Evolutionary conservation across 2,113 vertebrate species (phyloP).

Genomic region (Penelope pileata): DNA sequence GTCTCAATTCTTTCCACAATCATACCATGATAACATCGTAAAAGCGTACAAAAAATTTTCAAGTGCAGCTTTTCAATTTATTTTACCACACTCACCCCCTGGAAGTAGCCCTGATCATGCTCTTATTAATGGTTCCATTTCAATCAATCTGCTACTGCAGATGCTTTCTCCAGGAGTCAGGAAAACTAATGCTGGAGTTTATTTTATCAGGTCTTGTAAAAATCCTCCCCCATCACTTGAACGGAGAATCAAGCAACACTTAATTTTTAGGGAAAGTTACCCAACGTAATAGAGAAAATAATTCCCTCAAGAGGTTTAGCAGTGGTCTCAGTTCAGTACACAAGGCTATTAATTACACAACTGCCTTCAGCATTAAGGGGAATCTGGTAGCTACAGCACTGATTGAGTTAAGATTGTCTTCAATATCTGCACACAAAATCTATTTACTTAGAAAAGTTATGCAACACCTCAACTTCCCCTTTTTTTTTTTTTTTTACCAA

Average conservation of each 20-base stretch:
- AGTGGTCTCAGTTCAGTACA: constrained; percentile 26
- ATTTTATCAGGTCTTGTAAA: constrained; percentile 10
- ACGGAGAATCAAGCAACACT: not conserved
- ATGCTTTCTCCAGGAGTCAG: not conserved
- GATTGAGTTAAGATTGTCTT: not conserved
- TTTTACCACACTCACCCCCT: not conserved
- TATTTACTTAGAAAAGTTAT: constrained; percentile 21
- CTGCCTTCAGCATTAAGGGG: not conserved
- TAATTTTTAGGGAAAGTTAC: constrained; percentile 29
- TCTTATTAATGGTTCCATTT: not conserved
- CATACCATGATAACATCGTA: not conserved
- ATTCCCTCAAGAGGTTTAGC: not conserved
- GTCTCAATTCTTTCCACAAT: not conserved
- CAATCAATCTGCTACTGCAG: not conserved
- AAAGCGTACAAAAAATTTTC: not conserved
- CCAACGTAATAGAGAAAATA: not conserved
- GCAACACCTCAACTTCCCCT: constrained; percentile 25
- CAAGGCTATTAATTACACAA: constrained; percentile 51
- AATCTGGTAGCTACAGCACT: not conserved
- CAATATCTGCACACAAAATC: not conserved
- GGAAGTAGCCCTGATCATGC: fast-evolving
- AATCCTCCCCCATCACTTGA: not conserved
- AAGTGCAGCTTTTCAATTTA: not conserved
- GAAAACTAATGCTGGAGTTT: not conserved
- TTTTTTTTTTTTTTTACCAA: constrained; percentile 1